phyloP scores from a whole-genome alignment of 2,113 vertebrate genomes.

The Oenanthe melanoleuca region DNA sequence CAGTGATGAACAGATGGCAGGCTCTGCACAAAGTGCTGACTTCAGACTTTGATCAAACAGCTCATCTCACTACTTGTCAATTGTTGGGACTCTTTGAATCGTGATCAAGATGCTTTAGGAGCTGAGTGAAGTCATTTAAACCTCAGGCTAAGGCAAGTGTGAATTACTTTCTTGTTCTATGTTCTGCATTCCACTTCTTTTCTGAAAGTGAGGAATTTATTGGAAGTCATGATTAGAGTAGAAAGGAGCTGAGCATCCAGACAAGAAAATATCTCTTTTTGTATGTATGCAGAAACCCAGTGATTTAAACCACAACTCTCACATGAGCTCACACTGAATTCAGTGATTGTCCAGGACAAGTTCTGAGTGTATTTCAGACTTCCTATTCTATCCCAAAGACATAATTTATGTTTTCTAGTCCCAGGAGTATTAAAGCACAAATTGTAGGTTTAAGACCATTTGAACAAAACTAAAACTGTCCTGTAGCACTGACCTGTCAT shows the following conservation, averaged over 20 bases:
- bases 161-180: not conserved
- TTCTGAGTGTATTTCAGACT: not conserved
- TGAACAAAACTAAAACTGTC: not conserved
- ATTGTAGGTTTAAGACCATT: not conserved
- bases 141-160: not conserved
- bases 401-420: not conserved
- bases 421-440: not conserved
- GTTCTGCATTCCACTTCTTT: not conserved
- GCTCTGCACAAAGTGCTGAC: not conserved
- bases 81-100: not conserved
- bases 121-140: not conserved
- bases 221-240: not conserved
- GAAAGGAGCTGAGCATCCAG: not conserved
- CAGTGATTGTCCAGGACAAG: not conserved
- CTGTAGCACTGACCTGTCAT: not conserved
- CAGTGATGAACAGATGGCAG: not conserved
- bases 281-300: not conserved
- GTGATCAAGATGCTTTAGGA: not conserved
- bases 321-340: accelerated
- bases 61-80: not conserved
- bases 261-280: not conserved
- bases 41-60: not conserved
- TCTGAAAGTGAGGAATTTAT: not conserved
- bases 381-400: not conserved
- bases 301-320: not conserved